phyloP scores from a whole-genome alignment of 2,113 vertebrate species.

The Uria lomvia region DNA sequence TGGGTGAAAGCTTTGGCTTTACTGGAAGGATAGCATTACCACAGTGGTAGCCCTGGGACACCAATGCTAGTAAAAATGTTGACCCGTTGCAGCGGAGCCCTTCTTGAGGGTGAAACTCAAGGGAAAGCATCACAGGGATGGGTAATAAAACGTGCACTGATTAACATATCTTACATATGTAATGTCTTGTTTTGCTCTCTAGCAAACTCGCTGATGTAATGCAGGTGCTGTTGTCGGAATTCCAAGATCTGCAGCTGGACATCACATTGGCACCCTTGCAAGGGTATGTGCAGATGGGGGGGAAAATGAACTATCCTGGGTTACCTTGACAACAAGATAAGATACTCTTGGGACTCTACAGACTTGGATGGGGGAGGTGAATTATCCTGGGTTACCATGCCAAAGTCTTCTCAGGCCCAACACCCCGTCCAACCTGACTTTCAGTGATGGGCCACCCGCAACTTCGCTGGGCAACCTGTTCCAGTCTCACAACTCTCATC shows the following conservation, averaged over 20 bases:
- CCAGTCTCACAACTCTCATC: background rate
- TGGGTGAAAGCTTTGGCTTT: background rate
- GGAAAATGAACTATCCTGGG: background rate
- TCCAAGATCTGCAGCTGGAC: background rate
- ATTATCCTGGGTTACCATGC: background rate
- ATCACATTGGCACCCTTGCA: background rate
- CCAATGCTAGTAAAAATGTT: background rate
- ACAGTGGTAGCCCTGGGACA: background rate
- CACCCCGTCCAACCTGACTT: background rate
- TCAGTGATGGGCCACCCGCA: background rate
- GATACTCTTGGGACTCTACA: background rate
- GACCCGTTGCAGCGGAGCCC: accelerated
- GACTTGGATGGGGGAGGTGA: background rate
- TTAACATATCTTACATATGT: background rate
- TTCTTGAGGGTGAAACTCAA: background rate
- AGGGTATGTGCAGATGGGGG: background rate
- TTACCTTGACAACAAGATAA: background rate
- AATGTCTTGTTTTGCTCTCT: background rate
- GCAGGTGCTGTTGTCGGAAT: background rate
- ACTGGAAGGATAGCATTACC: background rate
- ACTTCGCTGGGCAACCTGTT: background rate
- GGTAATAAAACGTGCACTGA: background rate
- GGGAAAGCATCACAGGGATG: background rate
- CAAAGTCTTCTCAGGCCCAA: background rate
- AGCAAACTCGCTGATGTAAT: background rate